A percentile compares a stretch with the other conserved stretches of the same genome.
Conservation (phyloP, 2,113 vertebrate genomes). For the Alligator sinensis region DNA sequence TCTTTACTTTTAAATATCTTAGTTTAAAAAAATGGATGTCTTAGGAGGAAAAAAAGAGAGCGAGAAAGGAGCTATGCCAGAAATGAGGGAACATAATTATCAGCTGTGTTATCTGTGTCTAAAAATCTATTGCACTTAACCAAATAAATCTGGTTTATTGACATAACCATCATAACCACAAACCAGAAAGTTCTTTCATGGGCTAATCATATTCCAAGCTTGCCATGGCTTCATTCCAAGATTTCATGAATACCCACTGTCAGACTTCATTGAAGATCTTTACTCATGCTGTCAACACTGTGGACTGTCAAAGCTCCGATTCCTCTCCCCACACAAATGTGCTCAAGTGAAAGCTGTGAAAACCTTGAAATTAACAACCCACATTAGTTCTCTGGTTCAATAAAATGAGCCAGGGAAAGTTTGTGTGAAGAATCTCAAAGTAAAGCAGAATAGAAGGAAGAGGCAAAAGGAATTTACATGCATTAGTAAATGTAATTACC, state of each 20-base stretch:
- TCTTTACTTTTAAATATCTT: background rate
- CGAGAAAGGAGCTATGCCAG: background rate
- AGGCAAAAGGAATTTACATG: background rate
- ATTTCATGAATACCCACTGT: background rate
- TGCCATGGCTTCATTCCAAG: background rate
- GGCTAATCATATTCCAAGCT: background rate
- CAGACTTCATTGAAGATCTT: background rate
- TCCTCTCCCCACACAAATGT: background rate
- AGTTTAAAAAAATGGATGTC: background rate
- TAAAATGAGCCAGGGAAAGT: background rate
- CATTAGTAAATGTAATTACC: conserved; percentile 50
- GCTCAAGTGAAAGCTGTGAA: background rate
- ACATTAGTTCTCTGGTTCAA: background rate
- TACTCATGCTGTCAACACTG: background rate
- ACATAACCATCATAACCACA: background rate
- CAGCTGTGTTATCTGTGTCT: background rate
- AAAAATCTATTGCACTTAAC: background rate
- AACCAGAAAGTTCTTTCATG: background rate
- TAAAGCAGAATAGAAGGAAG: conserved; percentile 1
- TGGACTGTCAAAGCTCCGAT: background rate
- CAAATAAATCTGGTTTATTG: background rate
- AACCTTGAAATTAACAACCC: background rate
- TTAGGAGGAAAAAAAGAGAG: background rate
- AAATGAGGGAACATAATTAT: background rate
- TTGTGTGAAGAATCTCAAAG: background rate